Percentiles rank a stretch among this genome's conserved stretches.
phyloP scores from a whole-genome alignment of 2,888 invertebrate species.

The Parnassius smintheus region DNA sequence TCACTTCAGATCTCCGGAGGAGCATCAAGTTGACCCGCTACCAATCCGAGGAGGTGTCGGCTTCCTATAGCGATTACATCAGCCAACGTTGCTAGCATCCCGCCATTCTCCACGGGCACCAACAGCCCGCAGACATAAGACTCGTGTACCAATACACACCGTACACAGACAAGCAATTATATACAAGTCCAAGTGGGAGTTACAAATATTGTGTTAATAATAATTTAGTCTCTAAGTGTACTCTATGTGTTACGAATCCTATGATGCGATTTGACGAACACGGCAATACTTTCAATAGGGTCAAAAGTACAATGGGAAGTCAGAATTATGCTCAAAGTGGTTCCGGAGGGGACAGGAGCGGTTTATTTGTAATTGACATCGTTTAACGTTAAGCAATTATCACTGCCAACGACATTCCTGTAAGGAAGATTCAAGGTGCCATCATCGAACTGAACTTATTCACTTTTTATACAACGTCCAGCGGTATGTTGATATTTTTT shows the following conservation, averaged over 20 bases:
- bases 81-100: constrained; percentile 88
- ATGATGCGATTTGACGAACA: constrained; percentile 33
- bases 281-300: constrained; percentile 24
- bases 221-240: constrained; percentile 68
- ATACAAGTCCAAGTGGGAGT: constrained; percentile 40
- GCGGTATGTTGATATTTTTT: constrained; percentile 17
- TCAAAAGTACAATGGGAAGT: constrained; percentile 40
- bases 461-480: constrained; percentile 30
- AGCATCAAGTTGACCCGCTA: constrained; percentile 97
- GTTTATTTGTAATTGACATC: constrained; percentile 42
- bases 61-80: constrained; percentile 92
- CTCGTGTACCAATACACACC: constrained; percentile 37
- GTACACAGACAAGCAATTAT: constrained; percentile 36
- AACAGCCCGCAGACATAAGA: constrained; percentile 31
- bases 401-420: constrained; percentile 75
- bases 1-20: constrained; percentile 93
- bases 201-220: constrained; percentile 49
- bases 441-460: constrained; percentile 44
- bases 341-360: constrained; percentile 34
- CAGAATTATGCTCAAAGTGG: constrained; percentile 68
- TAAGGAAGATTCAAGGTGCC: constrained; percentile 49
- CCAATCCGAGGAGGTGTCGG: constrained; percentile 96
- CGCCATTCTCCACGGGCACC: constrained; percentile 43
- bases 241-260: constrained; percentile 47
- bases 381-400: constrained; percentile 43